Evolutionary conservation across 2,797 vertebrate species (phyloP), one percentile per base, ranked within the genome.

Genomic region (Apogon hyalosoma): DNA sequence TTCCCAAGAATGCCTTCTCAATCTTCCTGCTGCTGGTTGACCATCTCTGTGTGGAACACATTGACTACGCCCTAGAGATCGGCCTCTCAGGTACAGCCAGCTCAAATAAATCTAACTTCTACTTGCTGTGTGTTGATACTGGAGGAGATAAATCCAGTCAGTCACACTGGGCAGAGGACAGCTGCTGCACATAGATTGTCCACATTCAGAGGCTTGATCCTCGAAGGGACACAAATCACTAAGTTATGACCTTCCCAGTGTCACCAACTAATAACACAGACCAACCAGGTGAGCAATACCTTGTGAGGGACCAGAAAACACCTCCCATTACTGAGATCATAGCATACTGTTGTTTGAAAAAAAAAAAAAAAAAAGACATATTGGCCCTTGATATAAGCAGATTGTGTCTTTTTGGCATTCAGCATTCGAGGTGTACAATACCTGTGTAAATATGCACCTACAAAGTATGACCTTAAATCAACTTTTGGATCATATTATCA

Each of bases 61-160:
- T 99, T 46, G 98, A 99, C 93, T 99, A 99, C 63, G 98, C 98
- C 73, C 94, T 99, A 83, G 98, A 99, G 92, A 99, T 97, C 57
- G 98, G 98, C 78, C 96, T 99, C 66, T 96, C 95, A 88, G 98
- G 98, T 99, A 93, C 76, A 38, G 49, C 9, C 8, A 14, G 0
- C 48, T 40, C 19, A 66, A n/a, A 6, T 69, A 18, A 68, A 47
- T 53, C 14, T 49, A 50, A 42, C 43, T 15, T 58, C n/a, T 10
- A 16, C 31, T 51, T 42, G 1, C 10, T 38, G 16, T 21, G 19
- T 66, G 48, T 50, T 63, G 2, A 63, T 11, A 11, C 41, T 33
- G 14, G 33, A 41, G 13, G 47, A 33, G 19, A 28, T 60, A 40
- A 61, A 63, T n/a, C 43, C 18, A 64, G 3, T 43, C 9, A 10